Conservation (phyloP, 2,888 invertebrate genomes). For the Tipula lateralis region DNA sequence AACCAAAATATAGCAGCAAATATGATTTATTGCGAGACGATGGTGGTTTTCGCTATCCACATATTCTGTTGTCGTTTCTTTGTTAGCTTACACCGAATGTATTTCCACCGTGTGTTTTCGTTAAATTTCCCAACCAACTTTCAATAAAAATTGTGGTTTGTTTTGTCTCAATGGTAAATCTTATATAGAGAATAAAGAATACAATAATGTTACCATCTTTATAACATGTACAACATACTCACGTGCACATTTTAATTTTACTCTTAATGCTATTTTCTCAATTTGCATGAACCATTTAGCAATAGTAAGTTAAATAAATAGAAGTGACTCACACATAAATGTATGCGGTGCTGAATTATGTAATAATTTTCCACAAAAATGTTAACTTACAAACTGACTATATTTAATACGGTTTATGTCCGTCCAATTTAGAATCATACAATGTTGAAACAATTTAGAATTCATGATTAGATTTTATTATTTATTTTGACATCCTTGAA, state of each 20-base stretch:
- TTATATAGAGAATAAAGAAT: not conserved
- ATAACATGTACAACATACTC: too few relatives aligned
- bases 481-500: not conserved
- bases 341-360: not conserved
- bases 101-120: not conserved
- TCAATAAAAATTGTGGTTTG: not conserved
- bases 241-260: constrained; percentile 11
- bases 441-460: not conserved
- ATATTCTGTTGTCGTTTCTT: not conserved
- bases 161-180: too few relatives aligned
- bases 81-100: not conserved
- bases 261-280: not conserved
- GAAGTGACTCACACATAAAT: not conserved
- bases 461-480: not conserved
- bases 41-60: not conserved
- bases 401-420: not conserved
- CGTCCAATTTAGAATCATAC: not conserved
- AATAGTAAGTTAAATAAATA: not conserved
- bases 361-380: not conserved
- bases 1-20: not conserved
- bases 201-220: not conserved
- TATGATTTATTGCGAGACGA: not conserved
- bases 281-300: not conserved
- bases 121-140: not conserved
- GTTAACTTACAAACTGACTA: not conserved